phyloP scores from a whole-genome alignment of 2,113 vertebrate species.

The Apus apus region DNA sequence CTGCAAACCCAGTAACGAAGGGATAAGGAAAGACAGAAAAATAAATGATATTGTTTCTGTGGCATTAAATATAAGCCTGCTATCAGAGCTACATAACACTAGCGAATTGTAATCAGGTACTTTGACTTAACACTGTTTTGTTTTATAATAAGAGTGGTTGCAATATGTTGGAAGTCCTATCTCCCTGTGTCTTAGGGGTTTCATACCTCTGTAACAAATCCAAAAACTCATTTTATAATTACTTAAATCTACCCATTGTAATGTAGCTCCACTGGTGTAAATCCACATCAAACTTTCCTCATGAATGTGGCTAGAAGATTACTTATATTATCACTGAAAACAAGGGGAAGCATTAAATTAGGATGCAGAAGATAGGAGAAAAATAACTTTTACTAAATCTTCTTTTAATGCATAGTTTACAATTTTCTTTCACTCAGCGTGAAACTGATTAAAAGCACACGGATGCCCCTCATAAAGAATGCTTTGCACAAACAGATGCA shows the following conservation, averaged over 20 bases:
- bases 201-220: slow-evolving; percentile 87
- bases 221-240: slow-evolving; percentile 89
- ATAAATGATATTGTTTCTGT: slow-evolving; percentile 98
- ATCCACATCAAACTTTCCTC: slow-evolving; percentile 90
- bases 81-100: slow-evolving; percentile 89
- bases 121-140: slow-evolving; percentile 93
- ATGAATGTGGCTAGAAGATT: slow-evolving; percentile 83
- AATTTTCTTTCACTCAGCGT: slow-evolving; percentile 81
- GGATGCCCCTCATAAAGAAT: slow-evolving; percentile 67
- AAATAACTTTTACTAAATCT: slow-evolving; percentile 83
- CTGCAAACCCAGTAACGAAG: slow-evolving; percentile 87
- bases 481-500: slow-evolving; percentile 60
- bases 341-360: slow-evolving; percentile 78
- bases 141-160: slow-evolving; percentile 86
- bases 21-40: slow-evolving; percentile 92
- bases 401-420: slow-evolving; percentile 83
- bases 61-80: slow-evolving; percentile 94
- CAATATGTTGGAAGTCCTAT: slow-evolving; percentile 86
- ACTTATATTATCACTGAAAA: slow-evolving; percentile 76
- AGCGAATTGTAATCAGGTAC: slow-evolving; percentile 98
- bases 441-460: slow-evolving; percentile 82
- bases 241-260: slow-evolving; percentile 96
- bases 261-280: slow-evolving; percentile 91
- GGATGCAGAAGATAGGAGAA: slow-evolving; percentile 78
- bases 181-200: slow-evolving; percentile 79